Evolutionary conservation across 2,888 invertebrate species (phyloP).

Genomic region (Scaptomyza flava): DNA sequence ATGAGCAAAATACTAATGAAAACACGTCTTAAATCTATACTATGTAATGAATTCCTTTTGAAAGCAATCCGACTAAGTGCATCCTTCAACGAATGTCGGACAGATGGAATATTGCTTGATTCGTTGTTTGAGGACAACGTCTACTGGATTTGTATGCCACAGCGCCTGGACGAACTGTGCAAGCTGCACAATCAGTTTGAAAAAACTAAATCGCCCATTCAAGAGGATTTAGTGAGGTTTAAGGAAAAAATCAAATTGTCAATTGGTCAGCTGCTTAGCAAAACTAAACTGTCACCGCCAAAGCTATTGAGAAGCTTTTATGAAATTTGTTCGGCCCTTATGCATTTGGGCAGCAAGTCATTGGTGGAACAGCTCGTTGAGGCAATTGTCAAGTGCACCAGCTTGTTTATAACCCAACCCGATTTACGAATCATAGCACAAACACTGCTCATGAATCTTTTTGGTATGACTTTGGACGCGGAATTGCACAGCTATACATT

Average conservation of each 20-base stretch:
- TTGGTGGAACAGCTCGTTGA: slow-evolving; percentile 68
- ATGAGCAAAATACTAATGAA: slow-evolving; percentile 40
- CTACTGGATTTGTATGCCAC: slow-evolving; percentile 43
- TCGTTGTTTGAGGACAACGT: slow-evolving; percentile 59
- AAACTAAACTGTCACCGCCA: slow-evolving; percentile 1
- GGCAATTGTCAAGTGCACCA: slow-evolving; percentile 63
- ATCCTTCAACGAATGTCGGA: fast-evolving
- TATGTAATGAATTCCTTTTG: slow-evolving; percentile 66
- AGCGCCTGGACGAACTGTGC: slow-evolving; percentile 30
- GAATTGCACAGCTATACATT: slow-evolving; percentile 63
- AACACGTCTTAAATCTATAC: slow-evolving; percentile 72
- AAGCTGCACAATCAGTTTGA: neutral
- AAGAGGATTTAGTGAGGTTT: slow-evolving; percentile 21
- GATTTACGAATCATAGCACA: slow-evolving; percentile 69
- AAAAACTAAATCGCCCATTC: slow-evolving; percentile 7
- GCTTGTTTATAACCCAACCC: slow-evolving; percentile 51
- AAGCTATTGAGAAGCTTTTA: slow-evolving; percentile 34
- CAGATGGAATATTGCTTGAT: slow-evolving; percentile 20
- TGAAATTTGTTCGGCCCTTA: slow-evolving; percentile 57
- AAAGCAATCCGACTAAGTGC: slow-evolving; percentile 40
- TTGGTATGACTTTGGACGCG: slow-evolving; percentile 62
- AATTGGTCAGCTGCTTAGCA: slow-evolving; percentile 27
- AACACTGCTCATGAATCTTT: slow-evolving; percentile 63
- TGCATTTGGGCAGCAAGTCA: slow-evolving; percentile 71
- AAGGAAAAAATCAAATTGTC: slow-evolving; percentile 31